Evolutionary conservation across 2,888 invertebrate genomes (phyloP).

Genomic region (Cryptus viduatorius): DNA sequence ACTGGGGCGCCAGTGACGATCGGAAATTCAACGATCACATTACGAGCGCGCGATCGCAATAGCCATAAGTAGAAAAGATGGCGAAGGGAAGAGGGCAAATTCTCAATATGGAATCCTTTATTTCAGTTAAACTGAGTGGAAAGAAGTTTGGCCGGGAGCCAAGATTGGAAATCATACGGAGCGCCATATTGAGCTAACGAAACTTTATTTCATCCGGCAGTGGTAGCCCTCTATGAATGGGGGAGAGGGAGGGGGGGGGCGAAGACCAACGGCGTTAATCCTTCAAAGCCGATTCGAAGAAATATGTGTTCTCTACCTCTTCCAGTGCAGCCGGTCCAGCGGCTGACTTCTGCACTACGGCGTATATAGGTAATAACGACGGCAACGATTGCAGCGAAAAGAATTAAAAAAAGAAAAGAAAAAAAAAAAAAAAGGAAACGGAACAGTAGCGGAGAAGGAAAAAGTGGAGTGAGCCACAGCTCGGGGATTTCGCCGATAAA

Average conservation of each 20-base stretch:
- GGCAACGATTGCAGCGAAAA: constrained; percentile 45
- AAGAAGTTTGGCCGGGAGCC: constrained; percentile 76
- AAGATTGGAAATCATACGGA: constrained; percentile 78
- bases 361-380: constrained; percentile 40
- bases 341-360: constrained; percentile 33
- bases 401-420: constrained; percentile 7
- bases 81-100: constrained; percentile 67
- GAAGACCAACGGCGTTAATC: constrained; percentile 58
- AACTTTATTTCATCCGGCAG: constrained; percentile 75
- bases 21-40: constrained; percentile 6
- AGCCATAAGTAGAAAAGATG: neutral
- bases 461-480: constrained; percentile 18
- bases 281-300: constrained; percentile 57
- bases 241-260: constrained; percentile 41
- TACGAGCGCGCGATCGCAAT: constrained; percentile 14
- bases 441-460: constrained; percentile 5
- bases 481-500: constrained; percentile 65
- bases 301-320: constrained; percentile 45
- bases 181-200: constrained; percentile 78
- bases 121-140: constrained; percentile 80
- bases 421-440: constrained; percentile 15
- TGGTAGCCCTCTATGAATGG: constrained; percentile 47
- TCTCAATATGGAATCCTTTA: constrained; percentile 79
- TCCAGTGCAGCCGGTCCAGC: neutral
- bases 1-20: neutral